A percentile compares a stretch with the other conserved stretches of the same genome.
These are phyloP conservation scores for Chrysemys picta DNA, from an alignment of 2,113 vertebrate species.

Conservation along the genomic window DNA sequence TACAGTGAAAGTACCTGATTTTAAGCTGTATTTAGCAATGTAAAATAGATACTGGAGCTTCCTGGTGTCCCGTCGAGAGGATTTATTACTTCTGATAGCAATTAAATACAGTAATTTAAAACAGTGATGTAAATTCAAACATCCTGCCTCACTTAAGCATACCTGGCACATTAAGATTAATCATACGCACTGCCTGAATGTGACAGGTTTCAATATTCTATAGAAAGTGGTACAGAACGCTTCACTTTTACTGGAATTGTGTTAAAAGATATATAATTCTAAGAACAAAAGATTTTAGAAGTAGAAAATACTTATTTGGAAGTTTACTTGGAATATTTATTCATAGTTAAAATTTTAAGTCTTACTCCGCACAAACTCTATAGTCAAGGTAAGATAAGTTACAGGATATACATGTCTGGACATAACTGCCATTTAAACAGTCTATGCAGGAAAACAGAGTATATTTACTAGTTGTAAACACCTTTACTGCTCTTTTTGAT, in stretches of 20 bases:
- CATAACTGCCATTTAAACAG: neutral
- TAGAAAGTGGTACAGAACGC: neutral
- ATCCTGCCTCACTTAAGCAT: conserved; percentile 38
- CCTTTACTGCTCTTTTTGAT: conserved; percentile 4
- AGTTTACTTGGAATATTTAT: neutral
- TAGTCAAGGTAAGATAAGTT: neutral
- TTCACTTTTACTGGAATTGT: neutral
- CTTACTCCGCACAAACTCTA: neutral
- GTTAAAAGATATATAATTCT: neutral
- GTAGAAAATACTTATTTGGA: neutral
- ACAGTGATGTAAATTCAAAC: conserved; percentile 61
- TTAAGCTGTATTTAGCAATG: neutral
- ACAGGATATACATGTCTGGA: neutral
- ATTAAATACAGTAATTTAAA: conserved; percentile 49
- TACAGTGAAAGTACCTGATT: neutral
- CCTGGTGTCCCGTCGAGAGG: conserved; percentile 10
- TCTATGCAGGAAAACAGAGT: neutral
- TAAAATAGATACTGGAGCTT: conserved; percentile 37
- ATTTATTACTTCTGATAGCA: conserved; percentile 66
- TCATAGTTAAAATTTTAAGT: neutral
- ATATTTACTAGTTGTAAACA: conserved; percentile 18
- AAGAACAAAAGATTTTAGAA: neutral
- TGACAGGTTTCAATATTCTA: conserved; percentile 43
- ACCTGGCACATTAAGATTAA: conserved; percentile 62
- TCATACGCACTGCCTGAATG: neutral